Evolutionary conservation across 1,140 invertebrate species (phyloP).

Genomic region (Acromyrmex heyeri): DNA sequence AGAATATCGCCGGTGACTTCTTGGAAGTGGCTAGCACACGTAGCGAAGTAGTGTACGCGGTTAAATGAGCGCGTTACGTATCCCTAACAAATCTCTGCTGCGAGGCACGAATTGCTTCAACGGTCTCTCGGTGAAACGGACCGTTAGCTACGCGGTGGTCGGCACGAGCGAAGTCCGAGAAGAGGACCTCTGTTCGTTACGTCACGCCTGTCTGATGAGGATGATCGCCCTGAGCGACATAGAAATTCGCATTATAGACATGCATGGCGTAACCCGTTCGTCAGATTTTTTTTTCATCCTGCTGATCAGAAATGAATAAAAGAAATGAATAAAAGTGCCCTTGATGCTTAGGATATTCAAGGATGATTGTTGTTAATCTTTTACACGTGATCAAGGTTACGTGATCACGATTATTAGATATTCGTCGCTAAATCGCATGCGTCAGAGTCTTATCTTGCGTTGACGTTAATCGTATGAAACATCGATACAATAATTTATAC

Average conservation of each 20-base stretch:
- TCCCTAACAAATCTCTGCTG: neutral
- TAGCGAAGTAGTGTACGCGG: slow-evolving; percentile 38
- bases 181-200: slow-evolving; percentile 18
- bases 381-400: neutral
- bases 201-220: slow-evolving; percentile 44
- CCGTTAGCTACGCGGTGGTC: slow-evolving; percentile 50
- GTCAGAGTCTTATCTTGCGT: slow-evolving; percentile 14
- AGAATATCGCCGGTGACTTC: slow-evolving; percentile 30
- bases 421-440: neutral
- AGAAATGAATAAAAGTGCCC: neutral
- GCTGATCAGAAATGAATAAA: neutral
- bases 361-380: neutral
- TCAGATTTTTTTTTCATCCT: slow-evolving; percentile 10
- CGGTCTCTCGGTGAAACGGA: slow-evolving; percentile 26
- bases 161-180: slow-evolving; percentile 32
- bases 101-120: slow-evolving; percentile 8
- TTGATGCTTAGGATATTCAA: neutral
- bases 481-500: neutral
- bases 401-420: neutral
- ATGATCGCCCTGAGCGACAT: slow-evolving; percentile 36
- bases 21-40: slow-evolving; percentile 44
- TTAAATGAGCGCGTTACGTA: slow-evolving; percentile 45
- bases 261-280: slow-evolving; percentile 22
- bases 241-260: slow-evolving; percentile 51
- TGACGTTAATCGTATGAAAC: neutral